These are phyloP conservation scores for Holcopasites calliopsidis DNA, from an alignment of 1,140 invertebrate genomes.

Conservation along the genomic window DNA sequence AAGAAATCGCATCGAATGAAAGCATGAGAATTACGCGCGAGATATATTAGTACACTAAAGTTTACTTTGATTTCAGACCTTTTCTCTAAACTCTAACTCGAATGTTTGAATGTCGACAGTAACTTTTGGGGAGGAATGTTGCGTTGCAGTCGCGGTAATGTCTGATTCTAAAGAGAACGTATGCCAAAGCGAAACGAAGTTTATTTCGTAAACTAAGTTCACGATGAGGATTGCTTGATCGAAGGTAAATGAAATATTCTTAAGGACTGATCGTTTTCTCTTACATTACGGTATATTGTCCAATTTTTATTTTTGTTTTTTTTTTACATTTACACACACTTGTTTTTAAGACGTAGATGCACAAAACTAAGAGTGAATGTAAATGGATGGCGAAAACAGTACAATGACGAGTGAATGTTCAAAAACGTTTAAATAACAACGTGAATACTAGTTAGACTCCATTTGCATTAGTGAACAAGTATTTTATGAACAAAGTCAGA, in stretches of 20 bases:
- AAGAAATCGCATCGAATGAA: neutral
- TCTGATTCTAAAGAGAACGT: conserved; percentile 59
- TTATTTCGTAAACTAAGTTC: conserved; percentile 63
- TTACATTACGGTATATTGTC: conserved; percentile 47
- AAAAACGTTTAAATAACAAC: neutral
- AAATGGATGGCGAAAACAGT: conserved; percentile 12
- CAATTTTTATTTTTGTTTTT: conserved; percentile 53
- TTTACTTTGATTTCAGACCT: conserved; percentile 84
- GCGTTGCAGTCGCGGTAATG: neutral
- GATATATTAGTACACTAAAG: conserved; percentile 14
- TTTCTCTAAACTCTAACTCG: conserved; percentile 94
- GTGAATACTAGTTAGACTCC: neutral
- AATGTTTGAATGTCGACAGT: conserved; percentile 94
- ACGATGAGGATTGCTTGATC: conserved; percentile 53
- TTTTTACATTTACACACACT: conserved; percentile 46
- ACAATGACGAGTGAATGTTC: conserved; percentile 9
- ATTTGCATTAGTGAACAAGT: neutral
- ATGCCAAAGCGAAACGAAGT: conserved; percentile 57
- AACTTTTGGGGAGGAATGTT: conserved; percentile 45
- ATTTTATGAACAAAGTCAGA: neutral
- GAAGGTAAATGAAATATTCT: conserved; percentile 62
- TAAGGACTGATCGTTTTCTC: conserved; percentile 54
- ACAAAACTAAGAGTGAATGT: conserved; percentile 28
- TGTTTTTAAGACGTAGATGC: conserved; percentile 41
- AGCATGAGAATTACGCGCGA: neutral